Percentiles rank a stretch among this genome's conserved stretches.
phyloP scores from a whole-genome alignment of 2,113 vertebrate species.

The Baryphthengus martii region DNA sequence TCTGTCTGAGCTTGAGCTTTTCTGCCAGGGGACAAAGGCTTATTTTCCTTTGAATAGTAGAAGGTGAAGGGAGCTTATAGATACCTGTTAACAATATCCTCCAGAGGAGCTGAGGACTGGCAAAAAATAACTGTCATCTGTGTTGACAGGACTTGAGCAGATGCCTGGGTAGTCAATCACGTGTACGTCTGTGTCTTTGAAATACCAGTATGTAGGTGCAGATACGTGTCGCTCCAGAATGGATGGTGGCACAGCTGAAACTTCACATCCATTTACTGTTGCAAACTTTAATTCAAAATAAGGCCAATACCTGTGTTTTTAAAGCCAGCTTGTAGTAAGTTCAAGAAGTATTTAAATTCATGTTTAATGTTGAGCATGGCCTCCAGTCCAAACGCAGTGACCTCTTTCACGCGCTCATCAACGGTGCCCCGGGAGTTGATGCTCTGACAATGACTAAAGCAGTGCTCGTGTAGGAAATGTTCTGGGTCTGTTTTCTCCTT shows the following conservation, averaged over 20 bases:
- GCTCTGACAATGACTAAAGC: not conserved
- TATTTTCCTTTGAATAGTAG: not conserved
- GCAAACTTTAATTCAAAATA: not conserved
- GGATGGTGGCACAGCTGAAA: not conserved
- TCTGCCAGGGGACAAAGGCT: not conserved
- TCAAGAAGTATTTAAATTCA: not conserved
- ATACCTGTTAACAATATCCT: not conserved
- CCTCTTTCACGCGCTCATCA: not conserved
- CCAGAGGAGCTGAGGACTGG: not conserved
- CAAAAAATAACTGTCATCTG: not conserved
- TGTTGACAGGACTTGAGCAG: not conserved
- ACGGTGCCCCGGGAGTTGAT: not conserved
- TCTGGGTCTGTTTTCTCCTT: not conserved
- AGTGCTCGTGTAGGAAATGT: fast-evolving
- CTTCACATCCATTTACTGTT: not conserved
- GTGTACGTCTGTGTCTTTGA: not conserved
- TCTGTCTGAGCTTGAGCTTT: not conserved
- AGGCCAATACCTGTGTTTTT: not conserved
- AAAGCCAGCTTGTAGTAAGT: not conserved
- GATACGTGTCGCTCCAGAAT: not conserved
- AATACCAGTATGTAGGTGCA: not conserved
- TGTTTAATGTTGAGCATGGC: not conserved
- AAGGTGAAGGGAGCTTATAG: not conserved
- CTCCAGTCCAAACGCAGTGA: not conserved
- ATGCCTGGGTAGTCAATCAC: not conserved